Conservation (phyloP, 2,113 vertebrate species). For the Oryctolagus cuniculus region mOryCun1.1 NC_091440.1:27977501-27978000, state of each 20-base stretch:
- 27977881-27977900: constrained; percentile 29
- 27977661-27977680: neutral
- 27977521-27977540: neutral
- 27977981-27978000: neutral
- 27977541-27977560: neutral
- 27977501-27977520: neutral
- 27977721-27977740: neutral
- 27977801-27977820: neutral
- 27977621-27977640: neutral
- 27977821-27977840: neutral
- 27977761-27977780: neutral
- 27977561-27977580: neutral
- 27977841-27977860: neutral
- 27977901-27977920: neutral
- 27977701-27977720: neutral
- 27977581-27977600: neutral
- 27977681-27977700: neutral
- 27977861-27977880: neutral
- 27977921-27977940: neutral
- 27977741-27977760: neutral
- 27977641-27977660: neutral
- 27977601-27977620: neutral
- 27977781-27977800: neutral
- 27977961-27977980: neutral
- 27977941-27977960: neutral